phyloP scores from a whole-genome alignment of 2,888 invertebrate species.

The Eristalis intricaria region DNA sequence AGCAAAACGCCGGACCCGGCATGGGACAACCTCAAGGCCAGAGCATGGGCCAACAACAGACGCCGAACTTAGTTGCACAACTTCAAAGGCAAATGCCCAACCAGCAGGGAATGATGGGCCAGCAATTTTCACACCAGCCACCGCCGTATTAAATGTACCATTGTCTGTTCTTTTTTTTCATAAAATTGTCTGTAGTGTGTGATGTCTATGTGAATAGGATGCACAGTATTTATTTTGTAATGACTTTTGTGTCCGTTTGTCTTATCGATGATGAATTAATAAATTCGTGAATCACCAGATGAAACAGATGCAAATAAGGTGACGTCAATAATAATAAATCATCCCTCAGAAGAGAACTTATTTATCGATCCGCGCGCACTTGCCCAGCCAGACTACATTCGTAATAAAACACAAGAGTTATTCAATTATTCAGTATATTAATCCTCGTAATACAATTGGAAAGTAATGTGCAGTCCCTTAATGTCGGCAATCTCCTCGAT shows the following conservation, averaged over 20 bases:
- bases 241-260: conserved; percentile 17
- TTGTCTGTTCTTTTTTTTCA: not conserved
- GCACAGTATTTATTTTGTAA: conserved; percentile 51
- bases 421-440: not conserved
- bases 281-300: not conserved
- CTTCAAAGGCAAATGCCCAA: conserved; percentile 84
- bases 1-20: conserved; percentile 76
- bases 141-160: conserved; percentile 76
- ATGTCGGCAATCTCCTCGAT: conserved; percentile 41
- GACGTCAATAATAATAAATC: conserved; percentile 37
- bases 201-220: conserved; percentile 10
- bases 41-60: conserved; percentile 83
- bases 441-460: conserved; percentile 44
- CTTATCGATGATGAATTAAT: not conserved
- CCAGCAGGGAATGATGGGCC: conserved; percentile 78
- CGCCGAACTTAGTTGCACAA: conserved; percentile 86
- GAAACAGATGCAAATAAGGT: conserved; percentile 1
- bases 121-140: conserved; percentile 82
- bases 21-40: conserved; percentile 78
- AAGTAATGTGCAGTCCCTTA: conserved; percentile 24
- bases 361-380: not conserved
- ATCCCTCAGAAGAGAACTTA: not conserved
- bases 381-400: too few species aligned
- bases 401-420: not conserved
- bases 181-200: conserved; percentile 8